These are phyloP conservation scores for Campoplex capitator DNA, from an alignment of 2,888 invertebrate genomes.

Conservation along the genomic window DNA sequence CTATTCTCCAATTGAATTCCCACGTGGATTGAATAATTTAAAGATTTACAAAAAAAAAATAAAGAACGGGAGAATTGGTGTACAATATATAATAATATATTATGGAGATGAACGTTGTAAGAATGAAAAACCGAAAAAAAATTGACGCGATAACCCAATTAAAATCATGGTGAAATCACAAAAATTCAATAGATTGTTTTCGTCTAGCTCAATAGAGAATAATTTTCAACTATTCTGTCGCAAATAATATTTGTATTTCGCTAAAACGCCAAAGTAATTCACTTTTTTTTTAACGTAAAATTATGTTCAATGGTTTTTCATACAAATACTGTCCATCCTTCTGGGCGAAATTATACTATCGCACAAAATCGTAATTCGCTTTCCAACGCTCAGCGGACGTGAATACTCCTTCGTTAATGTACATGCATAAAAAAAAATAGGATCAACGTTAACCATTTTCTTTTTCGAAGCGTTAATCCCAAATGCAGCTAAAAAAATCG, in stretches of 20 bases:
- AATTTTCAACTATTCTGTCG: slow-evolving; percentile 22
- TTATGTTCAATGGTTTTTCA: slow-evolving; percentile 51
- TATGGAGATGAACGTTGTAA: slow-evolving; percentile 34
- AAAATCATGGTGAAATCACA: slow-evolving; percentile 8
- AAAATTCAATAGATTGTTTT: slow-evolving; percentile 9
- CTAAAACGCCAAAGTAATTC: neutral
- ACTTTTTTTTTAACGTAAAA: slow-evolving; percentile 28
- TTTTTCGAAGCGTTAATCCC: slow-evolving; percentile 6
- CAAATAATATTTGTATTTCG: slow-evolving; percentile 26
- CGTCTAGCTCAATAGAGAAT: neutral
- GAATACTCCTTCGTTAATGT: slow-evolving; percentile 60
- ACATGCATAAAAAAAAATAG: slow-evolving; percentile 58
- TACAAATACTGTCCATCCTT: slow-evolving; percentile 25
- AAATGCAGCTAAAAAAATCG: slow-evolving; percentile 15
- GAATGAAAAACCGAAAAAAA: slow-evolving; percentile 24
- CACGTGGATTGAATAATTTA: slow-evolving; percentile 76
- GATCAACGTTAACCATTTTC: neutral
- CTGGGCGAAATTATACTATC: slow-evolving; percentile 70
- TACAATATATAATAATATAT: slow-evolving; percentile 35
- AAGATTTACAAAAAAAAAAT: slow-evolving; percentile 70
- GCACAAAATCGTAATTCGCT: slow-evolving; percentile 71
- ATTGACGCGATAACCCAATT: slow-evolving; percentile 16
- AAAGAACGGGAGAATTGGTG: slow-evolving; percentile 35
- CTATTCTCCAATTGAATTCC: slow-evolving; percentile 33
- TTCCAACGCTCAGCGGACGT: slow-evolving; percentile 69